A percentile compares a stretch with the other conserved stretches of the same genome.
These are phyloP conservation scores for Myathropa florea DNA, from an alignment of 2,888 invertebrate species.

Conservation along the genomic window DNA sequence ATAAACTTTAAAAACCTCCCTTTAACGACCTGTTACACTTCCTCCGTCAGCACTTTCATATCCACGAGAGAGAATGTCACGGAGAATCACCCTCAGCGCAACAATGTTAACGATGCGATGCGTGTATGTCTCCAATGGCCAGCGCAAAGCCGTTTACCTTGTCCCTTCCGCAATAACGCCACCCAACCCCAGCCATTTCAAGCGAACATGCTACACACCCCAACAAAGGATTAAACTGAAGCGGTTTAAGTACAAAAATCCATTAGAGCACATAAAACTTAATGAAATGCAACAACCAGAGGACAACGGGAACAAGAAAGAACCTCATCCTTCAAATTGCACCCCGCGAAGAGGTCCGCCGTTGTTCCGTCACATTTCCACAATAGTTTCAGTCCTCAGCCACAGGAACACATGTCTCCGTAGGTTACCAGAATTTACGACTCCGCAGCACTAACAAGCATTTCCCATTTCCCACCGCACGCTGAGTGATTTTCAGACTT, in stretches of 20 bases:
- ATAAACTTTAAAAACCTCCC: not conserved
- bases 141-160: not conserved
- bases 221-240: slow-evolving; percentile 16
- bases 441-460: slow-evolving; percentile 23
- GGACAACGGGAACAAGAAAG: not conserved
- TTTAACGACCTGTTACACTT: not conserved
- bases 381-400: slow-evolving; percentile 30
- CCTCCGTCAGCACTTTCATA: not conserved
- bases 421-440: slow-evolving; percentile 42
- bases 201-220: not conserved
- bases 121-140: not conserved
- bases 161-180: not conserved
- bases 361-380: not conserved
- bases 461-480: slow-evolving; percentile 20
- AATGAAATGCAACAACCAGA: slow-evolving; percentile 14
- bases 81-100: not conserved
- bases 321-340: slow-evolving; percentile 7
- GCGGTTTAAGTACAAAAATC: slow-evolving; percentile 17
- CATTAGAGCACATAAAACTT: slow-evolving; percentile 27
- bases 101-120: not conserved
- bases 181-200: not conserved
- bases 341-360: not conserved
- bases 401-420: slow-evolving; percentile 31
- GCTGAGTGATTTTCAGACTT: slow-evolving; percentile 12
- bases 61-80: not conserved